Conservation (phyloP, 1,140 invertebrate genomes). For the Scaptomyza graminum region DNA sequence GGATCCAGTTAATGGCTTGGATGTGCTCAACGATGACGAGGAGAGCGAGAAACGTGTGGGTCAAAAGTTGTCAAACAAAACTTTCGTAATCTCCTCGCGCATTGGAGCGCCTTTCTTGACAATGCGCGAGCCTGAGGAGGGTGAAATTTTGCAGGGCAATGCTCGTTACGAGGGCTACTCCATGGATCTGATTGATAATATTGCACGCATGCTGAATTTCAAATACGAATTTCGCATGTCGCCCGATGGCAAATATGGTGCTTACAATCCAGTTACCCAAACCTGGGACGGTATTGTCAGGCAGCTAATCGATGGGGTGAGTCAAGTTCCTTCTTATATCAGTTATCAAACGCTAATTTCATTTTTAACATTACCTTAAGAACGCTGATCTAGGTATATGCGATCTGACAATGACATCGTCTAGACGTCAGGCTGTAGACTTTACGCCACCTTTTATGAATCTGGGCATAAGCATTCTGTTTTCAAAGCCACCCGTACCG, state of each 20-base stretch:
- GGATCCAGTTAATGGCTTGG: constrained; percentile 85
- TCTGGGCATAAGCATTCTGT: constrained; percentile 92
- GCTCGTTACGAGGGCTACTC: constrained; percentile 90
- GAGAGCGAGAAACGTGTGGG: constrained; percentile 82
- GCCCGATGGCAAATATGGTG: constrained; percentile 90
- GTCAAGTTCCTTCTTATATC: constrained; percentile 46
- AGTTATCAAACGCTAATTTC: too few relatives aligned
- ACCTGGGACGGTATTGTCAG: constrained; percentile 95
- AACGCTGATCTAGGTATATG: constrained; percentile 96
- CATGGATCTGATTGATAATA: constrained; percentile 91
- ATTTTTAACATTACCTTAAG: constrained; percentile 83
- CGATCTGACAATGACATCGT: constrained; percentile 96
- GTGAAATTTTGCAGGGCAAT: constrained; percentile 85
- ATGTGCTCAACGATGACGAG: constrained; percentile 84
- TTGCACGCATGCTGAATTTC: constrained; percentile 90
- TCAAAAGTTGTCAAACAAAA: constrained; percentile 86
- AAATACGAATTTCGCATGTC: constrained; percentile 90
- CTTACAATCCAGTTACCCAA: constrained; percentile 87
- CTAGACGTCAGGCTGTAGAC: constrained; percentile 92
- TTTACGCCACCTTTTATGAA: constrained; percentile 96
- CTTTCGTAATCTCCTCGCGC: constrained; percentile 85
- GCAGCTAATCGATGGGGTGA: constrained; percentile 91
- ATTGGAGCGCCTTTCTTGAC: constrained; percentile 91
- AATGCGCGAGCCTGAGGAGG: constrained; percentile 63
- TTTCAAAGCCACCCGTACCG: constrained; percentile 88